These are phyloP conservation scores for Drosophila eohydei DNA, from an alignment of 2,888 invertebrate species.

Conservation along the genomic window DNA sequence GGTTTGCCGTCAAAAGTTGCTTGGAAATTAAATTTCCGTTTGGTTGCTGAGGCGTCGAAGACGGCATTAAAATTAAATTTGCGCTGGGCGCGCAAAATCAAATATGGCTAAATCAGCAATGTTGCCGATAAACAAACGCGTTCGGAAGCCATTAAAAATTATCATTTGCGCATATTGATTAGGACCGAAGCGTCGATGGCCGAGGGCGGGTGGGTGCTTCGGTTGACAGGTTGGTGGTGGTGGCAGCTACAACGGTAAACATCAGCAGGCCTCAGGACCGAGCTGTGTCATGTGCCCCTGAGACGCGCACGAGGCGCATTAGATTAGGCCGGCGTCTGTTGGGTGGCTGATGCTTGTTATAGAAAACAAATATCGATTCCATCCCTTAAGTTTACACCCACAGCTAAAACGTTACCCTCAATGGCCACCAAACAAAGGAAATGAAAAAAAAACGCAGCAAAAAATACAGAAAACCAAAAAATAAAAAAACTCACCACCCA, in stretches of 20 bases:
- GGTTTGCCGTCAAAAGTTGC: slow-evolving; percentile 54
- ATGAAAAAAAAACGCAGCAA: slow-evolving; percentile 58
- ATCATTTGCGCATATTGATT: slow-evolving; percentile 81
- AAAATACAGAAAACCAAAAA: slow-evolving; percentile 42
- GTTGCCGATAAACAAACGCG: slow-evolving; percentile 80
- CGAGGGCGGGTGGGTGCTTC: neutral
- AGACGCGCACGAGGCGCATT: slow-evolving; percentile 71
- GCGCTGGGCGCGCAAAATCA: slow-evolving; percentile 62
- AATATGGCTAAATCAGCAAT: slow-evolving; percentile 75
- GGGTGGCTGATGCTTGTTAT: slow-evolving; percentile 61
- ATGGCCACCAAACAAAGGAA: slow-evolving; percentile 81
- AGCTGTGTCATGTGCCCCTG: slow-evolving; percentile 54
- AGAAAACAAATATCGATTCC: slow-evolving; percentile 80
- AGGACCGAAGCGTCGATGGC: slow-evolving; percentile 32
- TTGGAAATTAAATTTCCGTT: slow-evolving; percentile 80
- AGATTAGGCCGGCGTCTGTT: slow-evolving; percentile 70
- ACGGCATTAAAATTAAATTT: slow-evolving; percentile 75
- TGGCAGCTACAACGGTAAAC: slow-evolving; percentile 48
- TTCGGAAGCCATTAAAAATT: slow-evolving; percentile 82
- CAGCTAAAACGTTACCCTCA: slow-evolving; percentile 68
- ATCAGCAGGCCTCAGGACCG: slow-evolving; percentile 41
- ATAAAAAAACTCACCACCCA: slow-evolving; percentile 67
- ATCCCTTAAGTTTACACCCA: slow-evolving; percentile 79
- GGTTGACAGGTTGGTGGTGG: neutral
- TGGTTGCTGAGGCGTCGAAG: slow-evolving; percentile 58